Base-by-base conservation (phyloP, 1,140 invertebrate genomes). In the Anoplolepis gracilipes region DNA sequence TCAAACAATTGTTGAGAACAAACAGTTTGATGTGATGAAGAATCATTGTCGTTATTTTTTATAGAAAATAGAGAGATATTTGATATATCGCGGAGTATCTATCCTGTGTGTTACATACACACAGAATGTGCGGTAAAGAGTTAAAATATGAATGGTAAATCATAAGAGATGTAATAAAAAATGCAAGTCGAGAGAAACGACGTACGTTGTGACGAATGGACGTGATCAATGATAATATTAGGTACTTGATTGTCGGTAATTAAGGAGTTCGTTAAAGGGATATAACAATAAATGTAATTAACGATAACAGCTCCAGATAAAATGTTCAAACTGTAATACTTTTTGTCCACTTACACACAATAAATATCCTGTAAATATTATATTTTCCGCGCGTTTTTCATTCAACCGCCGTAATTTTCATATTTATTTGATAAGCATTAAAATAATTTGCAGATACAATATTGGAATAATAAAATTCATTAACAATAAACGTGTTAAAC, bases 321-420 rank as follows among this genome's bases (percentile, higher is more conserved):
- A 79, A 76, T 77, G 82, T 88, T 89, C 82, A 86, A 89, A 73
- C 87, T 89, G 87, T 88, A 87, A 86, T 88, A 89, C 72, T 82
- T 89, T 86, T 89, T 86, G 88, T 89, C 87, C 87, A 89, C 72
- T 89, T 88, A 86, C 64, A 86, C 64, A 65, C 28, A 89, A 89
- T 89, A 89, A 89, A 89, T 72, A 57, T 86, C 28, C 76, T 89
- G 87, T 89, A 88, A 86, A 89, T 89, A 89, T 64, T 77, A 65
- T n/a, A 53, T 62, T 55, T 39, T 25, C 33, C 11, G 46, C 46
- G 46, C 25, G 33, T 4, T 7, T 72, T 75, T 53, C 8, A 39
- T 67, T 82, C 57, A 25, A 72, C 1, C n/a, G 22, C 1, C 33
- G 16, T 13, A 30, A 46, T 61, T 25, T 7, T n/a, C 8, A 69